Evolutionary conservation across 2,797 vertebrate genomes (phyloP).

Genomic region (Rousettus madagascariensis): DNA sequence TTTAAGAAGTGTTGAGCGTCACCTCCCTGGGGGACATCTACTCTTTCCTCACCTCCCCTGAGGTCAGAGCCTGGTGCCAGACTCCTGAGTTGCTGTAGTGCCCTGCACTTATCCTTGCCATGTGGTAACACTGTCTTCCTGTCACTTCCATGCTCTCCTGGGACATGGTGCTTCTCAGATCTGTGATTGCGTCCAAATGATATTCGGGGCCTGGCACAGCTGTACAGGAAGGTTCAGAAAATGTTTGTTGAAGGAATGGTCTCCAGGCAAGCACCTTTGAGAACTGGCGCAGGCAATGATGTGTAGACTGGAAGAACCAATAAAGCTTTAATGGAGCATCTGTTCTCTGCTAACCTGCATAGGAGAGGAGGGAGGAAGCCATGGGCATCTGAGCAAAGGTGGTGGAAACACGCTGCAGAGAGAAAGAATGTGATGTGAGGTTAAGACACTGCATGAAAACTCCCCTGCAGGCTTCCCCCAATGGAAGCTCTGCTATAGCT

Average conservation of each 20-base stretch:
- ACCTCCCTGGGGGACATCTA: not conserved
- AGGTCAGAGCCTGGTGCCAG: not conserved
- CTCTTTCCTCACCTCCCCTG: not conserved
- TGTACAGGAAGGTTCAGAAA: not conserved
- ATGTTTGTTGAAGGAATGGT: not conserved
- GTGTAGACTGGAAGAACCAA: not conserved
- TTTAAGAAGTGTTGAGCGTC: not conserved
- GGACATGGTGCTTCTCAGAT: not conserved
- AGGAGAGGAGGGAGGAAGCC: not conserved
- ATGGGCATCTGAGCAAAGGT: not conserved
- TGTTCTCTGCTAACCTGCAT: not conserved
- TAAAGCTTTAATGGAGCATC: not conserved
- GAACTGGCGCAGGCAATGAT: not conserved
- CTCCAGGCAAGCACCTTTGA: not conserved
- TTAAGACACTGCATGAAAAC: rapidly evolving
- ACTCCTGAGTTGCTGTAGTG: not conserved
- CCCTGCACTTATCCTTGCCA: no score
- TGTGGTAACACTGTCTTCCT: not conserved
- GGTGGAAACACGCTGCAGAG: not conserved
- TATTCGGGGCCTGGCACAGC: not conserved
- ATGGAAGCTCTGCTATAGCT: not conserved
- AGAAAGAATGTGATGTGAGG: not conserved
- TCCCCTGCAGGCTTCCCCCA: not conserved
- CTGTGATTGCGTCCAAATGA: not conserved
- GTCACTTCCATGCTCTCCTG: not conserved